A percentile compares a stretch with the other conserved stretches of the same genome.
These are phyloP conservation scores for Notothenia coriiceps DNA, from an alignment of 2,113 vertebrate species.

Conservation along the genomic window DNA sequence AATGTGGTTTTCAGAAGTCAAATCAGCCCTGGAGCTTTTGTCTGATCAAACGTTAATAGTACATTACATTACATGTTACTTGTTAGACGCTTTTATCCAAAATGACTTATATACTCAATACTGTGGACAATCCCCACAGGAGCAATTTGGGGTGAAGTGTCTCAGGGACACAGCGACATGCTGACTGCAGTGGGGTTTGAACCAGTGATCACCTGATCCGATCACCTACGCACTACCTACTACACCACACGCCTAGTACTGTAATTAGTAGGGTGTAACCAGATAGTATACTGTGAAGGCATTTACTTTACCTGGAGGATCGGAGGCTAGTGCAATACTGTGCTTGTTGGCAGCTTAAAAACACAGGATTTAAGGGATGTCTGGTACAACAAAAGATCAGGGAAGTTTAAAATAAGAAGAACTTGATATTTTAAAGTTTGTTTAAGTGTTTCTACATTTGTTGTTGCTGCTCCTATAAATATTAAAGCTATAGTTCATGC, in stretches of 20 bases:
- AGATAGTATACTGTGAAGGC: not conserved
- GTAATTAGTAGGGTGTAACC: not conserved
- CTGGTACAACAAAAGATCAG: not conserved
- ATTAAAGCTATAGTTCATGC: not conserved
- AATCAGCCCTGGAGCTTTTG: not conserved
- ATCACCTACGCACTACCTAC: too few relatives aligned
- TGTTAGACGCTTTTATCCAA: too few relatives aligned
- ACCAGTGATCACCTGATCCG: too few relatives aligned
- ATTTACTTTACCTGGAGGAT: not conserved
- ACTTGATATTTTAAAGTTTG: not conserved
- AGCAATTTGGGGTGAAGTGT: too few relatives aligned
- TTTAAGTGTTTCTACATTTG: not conserved
- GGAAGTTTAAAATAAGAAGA: not conserved
- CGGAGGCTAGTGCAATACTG: not conserved
- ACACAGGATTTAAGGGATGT: not conserved
- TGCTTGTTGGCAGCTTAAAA: not conserved
- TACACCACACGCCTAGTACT: too few relatives aligned
- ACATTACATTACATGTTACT: too few relatives aligned
- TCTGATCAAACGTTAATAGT: not conserved
- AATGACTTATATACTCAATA: too few relatives aligned
- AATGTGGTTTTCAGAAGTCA: slow-evolving; percentile 50
- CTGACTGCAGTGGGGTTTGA: too few relatives aligned
- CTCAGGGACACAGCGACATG: too few relatives aligned
- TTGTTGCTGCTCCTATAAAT: not conserved
- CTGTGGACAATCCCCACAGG: too few relatives aligned